phyloP scores from a whole-genome alignment of 64 coral and sea anemone species.

The Platygyra sinensis region DNA sequence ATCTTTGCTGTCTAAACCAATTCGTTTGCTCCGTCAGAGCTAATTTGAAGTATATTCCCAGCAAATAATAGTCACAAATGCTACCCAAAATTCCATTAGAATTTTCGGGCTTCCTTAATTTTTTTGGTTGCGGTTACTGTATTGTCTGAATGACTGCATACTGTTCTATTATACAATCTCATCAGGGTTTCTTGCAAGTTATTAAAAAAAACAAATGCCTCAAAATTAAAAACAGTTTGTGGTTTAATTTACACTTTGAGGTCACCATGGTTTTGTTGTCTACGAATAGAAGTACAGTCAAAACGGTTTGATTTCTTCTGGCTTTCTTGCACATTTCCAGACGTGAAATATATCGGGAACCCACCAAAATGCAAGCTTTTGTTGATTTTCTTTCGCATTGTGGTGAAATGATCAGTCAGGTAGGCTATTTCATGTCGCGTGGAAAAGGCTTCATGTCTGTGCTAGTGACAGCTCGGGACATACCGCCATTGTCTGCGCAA shows the following conservation, averaged over 20 bases:
- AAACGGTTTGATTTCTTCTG: background rate
- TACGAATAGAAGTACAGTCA: background rate
- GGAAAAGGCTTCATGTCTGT: background rate
- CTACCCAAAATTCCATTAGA: background rate
- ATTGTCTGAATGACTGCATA: background rate
- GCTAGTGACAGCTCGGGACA: background rate
- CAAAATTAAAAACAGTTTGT: background rate
- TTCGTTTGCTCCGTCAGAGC: no score
- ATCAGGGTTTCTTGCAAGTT: background rate
- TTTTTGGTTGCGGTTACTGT: background rate
- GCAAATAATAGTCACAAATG: no score
- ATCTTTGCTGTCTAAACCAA: no score
- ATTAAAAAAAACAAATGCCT: background rate
- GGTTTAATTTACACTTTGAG: constrained; percentile 3
- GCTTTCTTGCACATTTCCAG: background rate
- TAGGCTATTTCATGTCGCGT: background rate
- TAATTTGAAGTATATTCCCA: no score
- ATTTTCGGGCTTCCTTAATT: background rate
- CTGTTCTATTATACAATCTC: background rate
- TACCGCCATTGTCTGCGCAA: background rate
- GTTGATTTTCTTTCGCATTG: background rate
- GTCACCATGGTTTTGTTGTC: background rate
- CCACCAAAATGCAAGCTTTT: background rate
- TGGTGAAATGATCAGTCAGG: background rate
- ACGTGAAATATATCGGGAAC: background rate